Evolutionary conservation across 2,888 invertebrate genomes (phyloP), one percentile per base, ranked within the genome.

Genomic region (Heterodera filipjevi): DNA sequence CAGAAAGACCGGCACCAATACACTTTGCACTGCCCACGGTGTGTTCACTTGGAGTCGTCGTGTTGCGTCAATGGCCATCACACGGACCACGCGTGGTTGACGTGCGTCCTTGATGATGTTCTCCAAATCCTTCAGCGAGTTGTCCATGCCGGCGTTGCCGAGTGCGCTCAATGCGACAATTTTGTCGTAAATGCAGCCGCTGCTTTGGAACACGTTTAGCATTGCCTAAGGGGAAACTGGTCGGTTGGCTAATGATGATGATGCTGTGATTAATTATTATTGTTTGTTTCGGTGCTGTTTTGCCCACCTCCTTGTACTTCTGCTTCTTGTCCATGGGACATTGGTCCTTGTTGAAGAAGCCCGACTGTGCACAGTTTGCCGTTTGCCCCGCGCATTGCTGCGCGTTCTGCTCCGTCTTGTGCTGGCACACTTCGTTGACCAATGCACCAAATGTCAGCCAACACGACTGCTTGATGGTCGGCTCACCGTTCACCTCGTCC

Each of bases 121-220:
- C 82, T 88, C 86, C 77, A 89, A 82, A 73, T 84, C 82, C 76
- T 80, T 76, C 70, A 87, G 80, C 71, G 83, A 77, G 71, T 81
- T 77, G 78, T 87, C 86, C 74, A 87, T 80, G 80, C 85, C 89
- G 66, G 87, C 86, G 81, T 89, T 89, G 80, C 84, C 85, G 71
- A 89, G 71, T 46, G 87, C 82, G 81, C 88, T 87, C 76, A 89
- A 81, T 76, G 82, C 82, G 64, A 88, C 83, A 30, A 87, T 76
- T 81, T 87, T 85, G 80, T 87, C 86, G 81, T 84, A 68, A 32
- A 35, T 68, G 68, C 68, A 79, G 10, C 78, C 66, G 53, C 81
- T 81, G 46, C 76, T 44, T 35, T 80, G 76, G 80, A 80, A 82
- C 68, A 78, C 79, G 49, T 81, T 74, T 79, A 81, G 77, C 71